These are phyloP conservation scores for Passer montanus DNA, from an alignment of 2,113 vertebrate genomes.

Conservation along the genomic window DNA sequence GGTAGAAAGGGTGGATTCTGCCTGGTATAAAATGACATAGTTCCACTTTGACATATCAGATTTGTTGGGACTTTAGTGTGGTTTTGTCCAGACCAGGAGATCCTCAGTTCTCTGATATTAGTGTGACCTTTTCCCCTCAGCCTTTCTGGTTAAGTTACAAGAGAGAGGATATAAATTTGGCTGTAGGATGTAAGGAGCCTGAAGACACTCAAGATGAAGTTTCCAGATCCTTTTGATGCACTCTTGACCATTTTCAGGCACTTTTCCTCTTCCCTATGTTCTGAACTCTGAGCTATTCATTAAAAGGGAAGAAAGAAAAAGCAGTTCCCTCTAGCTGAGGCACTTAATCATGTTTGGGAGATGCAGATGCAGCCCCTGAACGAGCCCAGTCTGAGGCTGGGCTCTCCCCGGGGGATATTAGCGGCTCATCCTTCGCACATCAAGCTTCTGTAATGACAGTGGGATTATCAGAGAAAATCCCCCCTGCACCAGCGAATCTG, in stretches of 20 bases:
- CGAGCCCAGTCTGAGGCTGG: neutral
- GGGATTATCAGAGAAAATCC: slow-evolving; percentile 27
- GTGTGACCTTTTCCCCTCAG: neutral
- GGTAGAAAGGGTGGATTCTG: neutral
- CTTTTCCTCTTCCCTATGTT: neutral
- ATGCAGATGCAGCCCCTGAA: neutral
- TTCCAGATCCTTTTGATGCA: neutral
- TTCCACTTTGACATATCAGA: neutral
- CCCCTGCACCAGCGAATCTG: neutral
- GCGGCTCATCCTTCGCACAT: slow-evolving; percentile 6
- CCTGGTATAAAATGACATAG: neutral
- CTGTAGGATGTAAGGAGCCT: neutral
- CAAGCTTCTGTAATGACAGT: slow-evolving; percentile 6
- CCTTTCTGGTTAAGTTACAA: neutral
- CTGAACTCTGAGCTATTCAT: neutral
- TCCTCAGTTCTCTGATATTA: neutral
- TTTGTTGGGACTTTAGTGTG: neutral
- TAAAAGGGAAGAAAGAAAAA: slow-evolving; percentile 5
- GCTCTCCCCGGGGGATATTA: neutral
- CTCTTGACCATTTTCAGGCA: neutral
- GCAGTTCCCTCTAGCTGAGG: neutral
- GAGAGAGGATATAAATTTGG: neutral
- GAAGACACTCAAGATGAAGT: neutral
- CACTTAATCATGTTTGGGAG: neutral
- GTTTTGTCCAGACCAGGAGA: neutral